phyloP scores from a whole-genome alignment of 2,888 invertebrate species.

The Drosophila paracracens region DNA sequence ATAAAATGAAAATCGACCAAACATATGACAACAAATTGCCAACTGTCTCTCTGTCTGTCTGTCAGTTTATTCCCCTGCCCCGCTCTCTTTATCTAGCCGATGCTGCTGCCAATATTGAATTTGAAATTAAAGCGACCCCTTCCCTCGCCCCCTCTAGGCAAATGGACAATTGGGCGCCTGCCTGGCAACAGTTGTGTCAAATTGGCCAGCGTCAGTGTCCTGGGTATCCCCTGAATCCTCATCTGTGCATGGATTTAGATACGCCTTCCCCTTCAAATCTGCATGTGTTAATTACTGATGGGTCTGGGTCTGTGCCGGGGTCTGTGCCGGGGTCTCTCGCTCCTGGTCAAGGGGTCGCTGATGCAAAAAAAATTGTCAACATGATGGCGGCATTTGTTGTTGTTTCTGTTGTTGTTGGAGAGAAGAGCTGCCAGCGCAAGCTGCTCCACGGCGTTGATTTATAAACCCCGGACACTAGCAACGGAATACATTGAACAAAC shows the following conservation, averaged over 20 bases:
- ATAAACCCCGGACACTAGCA: constrained; percentile 59
- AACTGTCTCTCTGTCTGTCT: constrained; percentile 23
- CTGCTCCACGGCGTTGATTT: constrained; percentile 73
- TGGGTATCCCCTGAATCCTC: neutral
- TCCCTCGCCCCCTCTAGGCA: constrained; percentile 15
- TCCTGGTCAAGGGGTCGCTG: constrained; percentile 65
- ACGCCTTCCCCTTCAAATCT: constrained; percentile 57
- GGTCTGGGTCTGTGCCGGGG: constrained; percentile 24
- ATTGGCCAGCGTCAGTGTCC: constrained; percentile 54
- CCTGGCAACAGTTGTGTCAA: constrained; percentile 77
- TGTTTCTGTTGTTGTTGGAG: constrained; percentile 14
- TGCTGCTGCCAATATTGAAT: constrained; percentile 76
- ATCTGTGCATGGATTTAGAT: constrained; percentile 27
- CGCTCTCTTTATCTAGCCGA: constrained; percentile 16
- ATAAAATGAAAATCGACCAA: constrained; percentile 69
- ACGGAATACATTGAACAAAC: neutral
- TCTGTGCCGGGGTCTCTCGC: constrained; percentile 23
- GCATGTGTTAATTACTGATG: constrained; percentile 79
- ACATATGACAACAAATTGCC: constrained; percentile 73
- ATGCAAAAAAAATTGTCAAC: constrained; percentile 71
- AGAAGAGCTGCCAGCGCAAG: constrained; percentile 71
- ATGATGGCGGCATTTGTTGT: constrained; percentile 66
- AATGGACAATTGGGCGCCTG: constrained; percentile 56
- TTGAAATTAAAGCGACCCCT: constrained; percentile 75
- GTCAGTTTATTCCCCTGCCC: constrained; percentile 13